Conservation (phyloP, 2,113 vertebrate genomes). For the Macheiramphus alcinus region DNA sequence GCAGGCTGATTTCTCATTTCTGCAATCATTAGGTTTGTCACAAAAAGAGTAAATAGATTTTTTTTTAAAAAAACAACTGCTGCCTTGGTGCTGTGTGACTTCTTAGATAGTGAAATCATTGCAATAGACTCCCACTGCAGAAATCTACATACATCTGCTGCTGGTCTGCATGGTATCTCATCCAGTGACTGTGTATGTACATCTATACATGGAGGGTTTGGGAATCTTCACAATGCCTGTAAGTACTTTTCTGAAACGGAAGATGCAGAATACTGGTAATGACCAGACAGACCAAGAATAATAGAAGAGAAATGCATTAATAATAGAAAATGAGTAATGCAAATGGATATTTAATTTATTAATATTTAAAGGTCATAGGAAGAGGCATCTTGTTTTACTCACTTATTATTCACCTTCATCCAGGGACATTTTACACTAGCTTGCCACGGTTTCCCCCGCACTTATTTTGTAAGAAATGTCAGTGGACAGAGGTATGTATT, state of each 20-base stretch:
- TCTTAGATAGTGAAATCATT: conserved; percentile 19
- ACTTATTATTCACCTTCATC: conserved; percentile 10
- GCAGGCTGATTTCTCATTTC: conserved; percentile 54
- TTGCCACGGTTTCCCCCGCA: neutral
- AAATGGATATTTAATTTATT: conserved; percentile 24
- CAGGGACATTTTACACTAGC: neutral
- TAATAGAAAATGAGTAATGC: conserved; percentile 25
- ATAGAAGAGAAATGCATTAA: neutral
- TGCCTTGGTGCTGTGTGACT: neutral
- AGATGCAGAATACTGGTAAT: neutral
- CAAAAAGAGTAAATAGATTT: conserved; percentile 35
- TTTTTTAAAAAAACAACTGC: neutral
- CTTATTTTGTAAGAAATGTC: neutral
- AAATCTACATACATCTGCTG: neutral
- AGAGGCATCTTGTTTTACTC: conserved; percentile 28
- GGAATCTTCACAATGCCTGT: neutral
- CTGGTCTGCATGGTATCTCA: neutral
- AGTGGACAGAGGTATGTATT: neutral
- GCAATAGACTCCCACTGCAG: neutral
- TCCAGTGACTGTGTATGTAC: neutral
- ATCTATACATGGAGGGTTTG: neutral
- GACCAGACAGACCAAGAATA: neutral
- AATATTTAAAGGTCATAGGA: conserved; percentile 36
- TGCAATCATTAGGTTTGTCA: conserved; percentile 37
- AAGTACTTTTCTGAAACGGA: neutral